Conservation (phyloP, 35 echinoderm and acorn worm species). For the Apostichopus parvimensis region DNA sequence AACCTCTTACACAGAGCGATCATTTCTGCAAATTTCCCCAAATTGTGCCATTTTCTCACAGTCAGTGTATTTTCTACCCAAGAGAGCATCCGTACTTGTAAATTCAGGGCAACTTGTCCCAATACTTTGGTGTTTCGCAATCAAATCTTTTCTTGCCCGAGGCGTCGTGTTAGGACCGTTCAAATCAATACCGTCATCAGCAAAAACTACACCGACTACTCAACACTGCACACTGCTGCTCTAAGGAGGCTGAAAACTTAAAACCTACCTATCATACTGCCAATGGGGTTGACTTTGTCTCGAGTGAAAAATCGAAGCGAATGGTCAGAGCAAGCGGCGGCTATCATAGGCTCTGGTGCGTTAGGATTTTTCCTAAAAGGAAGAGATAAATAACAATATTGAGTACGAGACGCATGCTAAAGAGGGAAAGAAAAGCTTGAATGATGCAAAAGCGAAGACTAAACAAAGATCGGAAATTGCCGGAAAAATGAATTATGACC, state of each 20-base stretch:
- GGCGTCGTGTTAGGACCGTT: not conserved
- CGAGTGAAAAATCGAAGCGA: slow-evolving; percentile 44
- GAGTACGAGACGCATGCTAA: not conserved
- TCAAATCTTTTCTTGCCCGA: not conserved
- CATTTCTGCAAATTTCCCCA: too few species aligned
- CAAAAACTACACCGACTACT: not conserved
- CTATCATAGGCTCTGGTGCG: slow-evolving; percentile 35
- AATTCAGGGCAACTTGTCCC: not conserved
- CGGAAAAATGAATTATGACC: too few species aligned
- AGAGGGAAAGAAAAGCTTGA: not conserved
- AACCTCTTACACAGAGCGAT: too few species aligned
- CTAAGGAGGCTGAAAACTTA: not conserved
- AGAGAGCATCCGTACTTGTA: not conserved
- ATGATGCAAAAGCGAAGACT: too few species aligned
- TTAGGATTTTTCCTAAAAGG: not conserved
- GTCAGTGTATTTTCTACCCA: too few species aligned
- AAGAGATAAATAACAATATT: not conserved
- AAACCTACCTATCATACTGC: slow-evolving; percentile 44
- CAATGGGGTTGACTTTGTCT: slow-evolving; percentile 39
- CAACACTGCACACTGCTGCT: not conserved
- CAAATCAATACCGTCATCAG: not conserved
- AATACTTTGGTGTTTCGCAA: not conserved
- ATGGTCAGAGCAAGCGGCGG: slow-evolving; percentile 27
- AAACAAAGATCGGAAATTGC: too few species aligned
- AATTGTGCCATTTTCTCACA: too few species aligned